These are phyloP conservation scores for Pelmatolapia mariae DNA, from an alignment of 2,113 vertebrate genomes.

Conservation along the genomic window DNA sequence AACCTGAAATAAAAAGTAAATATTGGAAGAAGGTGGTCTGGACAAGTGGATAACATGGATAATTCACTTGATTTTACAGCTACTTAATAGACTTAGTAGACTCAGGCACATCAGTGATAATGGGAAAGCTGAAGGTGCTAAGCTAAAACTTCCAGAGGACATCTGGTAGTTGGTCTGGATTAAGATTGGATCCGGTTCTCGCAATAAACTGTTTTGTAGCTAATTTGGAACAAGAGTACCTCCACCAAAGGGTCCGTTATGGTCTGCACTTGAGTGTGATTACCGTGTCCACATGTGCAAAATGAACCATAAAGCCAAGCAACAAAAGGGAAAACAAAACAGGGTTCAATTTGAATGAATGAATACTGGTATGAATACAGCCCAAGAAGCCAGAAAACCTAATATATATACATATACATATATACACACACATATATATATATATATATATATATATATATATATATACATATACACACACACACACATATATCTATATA, in stretches of 20 bases:
- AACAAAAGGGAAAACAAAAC: not conserved
- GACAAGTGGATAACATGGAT: not conserved
- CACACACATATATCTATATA: too few species aligned
- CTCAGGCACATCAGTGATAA: not conserved
- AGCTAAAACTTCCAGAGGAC: not conserved
- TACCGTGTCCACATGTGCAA: not conserved
- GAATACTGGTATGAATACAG: not conserved
- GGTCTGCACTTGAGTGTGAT: not conserved
- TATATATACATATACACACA: accelerated
- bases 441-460: too few species aligned
- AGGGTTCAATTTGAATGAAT: not conserved
- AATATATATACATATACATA: too few species aligned
- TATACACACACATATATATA: too few species aligned
- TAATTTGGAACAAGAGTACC: not conserved
- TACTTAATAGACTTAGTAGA: not conserved
- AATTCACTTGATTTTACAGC: not conserved
- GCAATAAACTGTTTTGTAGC: not conserved
- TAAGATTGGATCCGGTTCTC: not conserved
- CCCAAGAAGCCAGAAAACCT: not conserved
- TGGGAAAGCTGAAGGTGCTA: not conserved
- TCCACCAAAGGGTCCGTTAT: not conserved
- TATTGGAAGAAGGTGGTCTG: not conserved
- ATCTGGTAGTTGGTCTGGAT: not conserved
- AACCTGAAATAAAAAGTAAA: not conserved
- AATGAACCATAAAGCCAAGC: not conserved